These are phyloP conservation scores for Cyphomyrus discorhynchus DNA, from an alignment of 2,113 vertebrate genomes.

Conservation along the genomic window DNA sequence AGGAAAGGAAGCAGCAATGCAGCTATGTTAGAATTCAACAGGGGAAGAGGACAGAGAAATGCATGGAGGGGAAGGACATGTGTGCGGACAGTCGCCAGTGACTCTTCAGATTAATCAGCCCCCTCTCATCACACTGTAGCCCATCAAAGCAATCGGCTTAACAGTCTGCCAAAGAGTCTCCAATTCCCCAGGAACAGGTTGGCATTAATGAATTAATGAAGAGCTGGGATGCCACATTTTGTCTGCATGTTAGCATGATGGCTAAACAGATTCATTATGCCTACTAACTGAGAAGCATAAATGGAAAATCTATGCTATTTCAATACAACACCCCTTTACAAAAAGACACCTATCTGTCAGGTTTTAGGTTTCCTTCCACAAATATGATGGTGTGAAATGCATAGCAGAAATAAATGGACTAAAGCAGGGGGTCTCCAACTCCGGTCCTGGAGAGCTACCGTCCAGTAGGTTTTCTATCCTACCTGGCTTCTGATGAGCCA, in stretches of 20 bases:
- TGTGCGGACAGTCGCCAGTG: neutral
- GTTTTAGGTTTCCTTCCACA: neutral
- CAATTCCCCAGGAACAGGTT: conserved; percentile 9
- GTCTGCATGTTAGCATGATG: neutral
- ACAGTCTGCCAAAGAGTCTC: neutral
- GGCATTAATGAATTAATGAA: conserved; percentile 20
- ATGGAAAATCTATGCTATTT: neutral
- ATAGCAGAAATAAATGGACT: neutral
- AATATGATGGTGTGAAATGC: neutral
- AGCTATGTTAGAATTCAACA: neutral
- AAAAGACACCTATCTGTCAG: neutral
- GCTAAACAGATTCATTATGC: neutral
- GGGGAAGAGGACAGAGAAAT: neutral
- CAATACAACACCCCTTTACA: neutral
- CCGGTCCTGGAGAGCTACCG: too few species aligned
- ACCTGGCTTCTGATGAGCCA: too few species aligned
- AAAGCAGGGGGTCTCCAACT: too few species aligned
- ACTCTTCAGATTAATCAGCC: conserved; percentile 1
- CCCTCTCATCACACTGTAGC: neutral
- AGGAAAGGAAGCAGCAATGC: neutral
- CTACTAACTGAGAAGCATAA: neutral
- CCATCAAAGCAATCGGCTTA: conserved; percentile 13
- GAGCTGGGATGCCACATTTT: neutral
- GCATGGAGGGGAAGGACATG: conserved; percentile 1
- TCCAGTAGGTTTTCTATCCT: too few species aligned